Evolutionary conservation across 2,888 invertebrate genomes (phyloP), one percentile per base, ranked within the genome.

Genomic region (Taphrorychus bicolor): DNA sequence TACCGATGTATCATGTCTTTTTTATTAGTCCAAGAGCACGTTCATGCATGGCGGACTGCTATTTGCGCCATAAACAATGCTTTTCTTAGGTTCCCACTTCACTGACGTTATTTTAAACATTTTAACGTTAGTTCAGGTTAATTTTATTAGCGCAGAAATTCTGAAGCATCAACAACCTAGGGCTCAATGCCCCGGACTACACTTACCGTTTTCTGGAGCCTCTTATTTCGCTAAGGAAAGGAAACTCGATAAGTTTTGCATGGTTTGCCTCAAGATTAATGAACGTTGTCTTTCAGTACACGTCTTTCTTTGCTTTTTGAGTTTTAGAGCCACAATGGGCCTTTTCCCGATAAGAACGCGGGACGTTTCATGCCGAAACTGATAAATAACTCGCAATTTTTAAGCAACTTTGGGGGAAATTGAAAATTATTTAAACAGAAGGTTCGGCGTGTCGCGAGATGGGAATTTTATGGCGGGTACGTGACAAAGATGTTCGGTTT

Each of bases 211-310:
- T 19, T 22, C 45, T 22, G n/a, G 14, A 17, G 5, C 19, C 42
- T 40, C 59, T 51, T 62, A 59, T 67, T 62, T 67, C 41, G 45
- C 42, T 22, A 62, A 54, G 52, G 59, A 62, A 62, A 52, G 63
- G 63, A 68, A 63, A 63, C 49, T 63, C 68, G 63, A 68, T 68
- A 68, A 68, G 68, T 68, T 68, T 68, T 68, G 68, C 68, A 68
- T 68, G 68, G 68, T 68, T 68, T 68, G 63, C 48, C 54, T 22
- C 68, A 68, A 68, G 68, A 68, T 68, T 68, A 68, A 68, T 68
- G 68, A 59, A 59, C 59, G 68, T 63, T 63, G 68, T 68, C 68
- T 68, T 68, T 68, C 56, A 63, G 63, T 59, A 63, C 68, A 63
- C 68, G 68, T 67, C 59, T 67, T 67, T 62, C 67, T 62, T 62